A percentile compares a stretch with the other conserved stretches of the same genome.
These are phyloP conservation scores for Seladonia tumulorum DNA, from an alignment of 2,888 invertebrate genomes.

Conservation along the genomic window DNA sequence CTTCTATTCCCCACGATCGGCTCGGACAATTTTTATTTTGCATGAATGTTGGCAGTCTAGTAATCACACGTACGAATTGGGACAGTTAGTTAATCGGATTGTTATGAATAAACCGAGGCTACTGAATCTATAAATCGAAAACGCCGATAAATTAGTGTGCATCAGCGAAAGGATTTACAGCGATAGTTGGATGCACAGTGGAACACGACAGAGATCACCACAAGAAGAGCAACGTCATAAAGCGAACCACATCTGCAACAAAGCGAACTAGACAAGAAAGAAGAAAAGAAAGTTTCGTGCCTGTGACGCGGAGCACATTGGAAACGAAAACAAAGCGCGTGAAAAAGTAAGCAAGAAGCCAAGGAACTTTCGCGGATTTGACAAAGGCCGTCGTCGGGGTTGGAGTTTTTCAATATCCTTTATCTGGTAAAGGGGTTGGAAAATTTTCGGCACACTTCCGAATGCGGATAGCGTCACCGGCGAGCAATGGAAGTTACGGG, in stretches of 20 bases:
- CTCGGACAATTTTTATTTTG: no score
- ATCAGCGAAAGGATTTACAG: background rate
- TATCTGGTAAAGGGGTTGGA: conserved; percentile 53
- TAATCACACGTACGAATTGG: no score
- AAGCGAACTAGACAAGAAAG: background rate
- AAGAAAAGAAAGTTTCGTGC: conserved; percentile 28
- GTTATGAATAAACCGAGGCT: no score
- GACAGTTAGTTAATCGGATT: no score
- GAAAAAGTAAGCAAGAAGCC: conserved; percentile 31
- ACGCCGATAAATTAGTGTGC: background rate
- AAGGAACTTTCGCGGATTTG: conserved; percentile 39
- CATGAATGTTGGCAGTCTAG: no score
- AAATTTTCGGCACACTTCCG: conserved; percentile 44
- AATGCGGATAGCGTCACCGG: background rate
- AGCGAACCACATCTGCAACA: background rate
- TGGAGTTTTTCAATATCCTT: conserved; percentile 51
- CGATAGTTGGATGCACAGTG: background rate
- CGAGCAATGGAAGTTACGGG: conserved; percentile 32
- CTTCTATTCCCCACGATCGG: no score
- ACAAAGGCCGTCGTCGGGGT: conserved; percentile 20
- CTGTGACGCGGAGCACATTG: conserved; percentile 45
- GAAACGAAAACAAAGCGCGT: conserved; percentile 52
- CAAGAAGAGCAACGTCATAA: conserved; percentile 4
- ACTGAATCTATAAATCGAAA: conserved; percentile 11
- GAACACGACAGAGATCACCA: background rate